Base-by-base conservation (phyloP, 2,113 vertebrate species). In the Solea senegalensis region DNA sequence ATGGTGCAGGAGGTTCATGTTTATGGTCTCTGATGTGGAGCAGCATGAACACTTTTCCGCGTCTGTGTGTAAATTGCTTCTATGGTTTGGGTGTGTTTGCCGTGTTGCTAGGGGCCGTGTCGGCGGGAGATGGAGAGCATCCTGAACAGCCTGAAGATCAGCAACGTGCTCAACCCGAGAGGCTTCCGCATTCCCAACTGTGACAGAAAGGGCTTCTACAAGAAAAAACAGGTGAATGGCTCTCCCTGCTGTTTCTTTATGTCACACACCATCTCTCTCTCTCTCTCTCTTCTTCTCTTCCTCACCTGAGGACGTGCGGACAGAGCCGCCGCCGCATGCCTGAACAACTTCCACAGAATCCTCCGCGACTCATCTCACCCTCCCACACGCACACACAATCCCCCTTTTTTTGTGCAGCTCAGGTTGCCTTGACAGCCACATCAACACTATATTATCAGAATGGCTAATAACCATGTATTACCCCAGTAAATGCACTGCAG, bases 121-220 rank as follows among this genome's bases (percentile, higher is more conserved):
- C 96, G 96, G 9, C 93, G 96, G 86, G 96, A 99, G 84, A 97
- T 99, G 94, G 97, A 99, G 71, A 95, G 96, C 74, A 94, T 96
- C 28, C 86, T 99, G 90, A 98, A 96, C 80, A 92, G 91, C 63
- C 91, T 98, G 40, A 97, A 98, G 88, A 96, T 96, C 91, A 91
- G 93, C 87, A 96, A 95, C 14, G 91, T 95, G 69, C 92, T 99
- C 81, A 98, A 95, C 82, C 96, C 96, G 0, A 91, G 95, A 86
- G 94, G 94, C 34, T 90, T 98, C 78, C 96, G 96, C 92, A 96
- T 99, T 88, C 97, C 97, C 85, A 99, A 99, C 91, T 99, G 97
- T 87, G 97, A 99, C 93, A 95, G 95, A 90, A 98, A 95, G 76
- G 97, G 97, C 3, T 99, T 98, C 91, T 99, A 99, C 89, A 99